phyloP scores from a whole-genome alignment of 1,140 invertebrate species.

The Cecropterus lyciades region DNA sequence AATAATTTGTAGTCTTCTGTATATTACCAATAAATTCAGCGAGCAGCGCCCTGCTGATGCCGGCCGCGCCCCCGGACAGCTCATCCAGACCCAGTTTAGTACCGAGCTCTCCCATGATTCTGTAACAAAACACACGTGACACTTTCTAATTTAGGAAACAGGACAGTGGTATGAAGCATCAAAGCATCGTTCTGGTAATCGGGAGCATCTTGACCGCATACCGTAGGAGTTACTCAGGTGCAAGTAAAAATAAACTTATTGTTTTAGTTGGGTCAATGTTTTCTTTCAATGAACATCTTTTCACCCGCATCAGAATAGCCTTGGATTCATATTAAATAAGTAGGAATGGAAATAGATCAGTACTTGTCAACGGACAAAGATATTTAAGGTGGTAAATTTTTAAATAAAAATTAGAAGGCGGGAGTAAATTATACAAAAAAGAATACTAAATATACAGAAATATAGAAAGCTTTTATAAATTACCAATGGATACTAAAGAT shows the following conservation, averaged over 20 bases:
- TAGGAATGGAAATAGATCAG: neutral
- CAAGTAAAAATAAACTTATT: constrained; percentile 25
- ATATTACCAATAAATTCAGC: constrained; percentile 90
- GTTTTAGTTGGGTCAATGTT: constrained; percentile 7
- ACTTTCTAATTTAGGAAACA: constrained; percentile 24
- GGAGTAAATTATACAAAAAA: too few relatives aligned
- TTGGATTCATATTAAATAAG: neutral
- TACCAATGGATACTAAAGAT: too few relatives aligned
- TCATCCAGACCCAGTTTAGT: constrained; percentile 87
- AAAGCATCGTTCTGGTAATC: constrained; percentile 12
- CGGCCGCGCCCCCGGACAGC: constrained; percentile 86
- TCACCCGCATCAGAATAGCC: neutral
- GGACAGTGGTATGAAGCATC: constrained; percentile 15
- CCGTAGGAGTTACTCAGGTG: constrained; percentile 19
- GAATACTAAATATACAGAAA: too few relatives aligned
- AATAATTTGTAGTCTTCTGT: neutral
- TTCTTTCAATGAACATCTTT: neutral
- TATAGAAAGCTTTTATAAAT: too few relatives aligned
- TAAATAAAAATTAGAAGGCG: too few relatives aligned
- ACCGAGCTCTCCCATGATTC: constrained; percentile 85
- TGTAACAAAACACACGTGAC: constrained; percentile 45
- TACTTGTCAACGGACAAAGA: too few relatives aligned
- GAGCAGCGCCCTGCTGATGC: constrained; percentile 87
- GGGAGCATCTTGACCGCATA: constrained; percentile 27
- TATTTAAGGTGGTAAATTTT: too few relatives aligned